Percentiles rank a stretch among this genome's conserved stretches.
Evolutionary conservation across 2,888 invertebrate genomes (phyloP).

Genomic region (Hirtodrosophila duncani): DNA sequence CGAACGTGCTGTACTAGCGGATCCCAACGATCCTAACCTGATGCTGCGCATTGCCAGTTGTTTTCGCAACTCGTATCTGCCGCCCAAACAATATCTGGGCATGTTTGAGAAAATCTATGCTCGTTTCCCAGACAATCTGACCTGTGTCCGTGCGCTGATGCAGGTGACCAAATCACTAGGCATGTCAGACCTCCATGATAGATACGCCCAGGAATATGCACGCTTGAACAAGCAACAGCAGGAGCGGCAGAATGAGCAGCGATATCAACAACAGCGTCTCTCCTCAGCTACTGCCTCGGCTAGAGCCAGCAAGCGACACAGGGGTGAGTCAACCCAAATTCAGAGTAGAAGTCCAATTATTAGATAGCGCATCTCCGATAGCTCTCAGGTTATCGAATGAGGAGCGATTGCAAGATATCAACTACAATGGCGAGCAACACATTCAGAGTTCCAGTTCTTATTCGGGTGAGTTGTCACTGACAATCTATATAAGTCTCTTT

Average conservation of each 20-base stretch:
- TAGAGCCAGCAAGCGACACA: constrained; percentile 53
- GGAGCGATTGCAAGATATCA: constrained; percentile 45
- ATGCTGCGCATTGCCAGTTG: constrained; percentile 91
- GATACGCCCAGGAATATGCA: constrained; percentile 90
- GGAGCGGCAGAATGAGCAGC: constrained; percentile 71
- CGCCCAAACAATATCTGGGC: constrained; percentile 79
- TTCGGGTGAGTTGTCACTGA: constrained; percentile 22
- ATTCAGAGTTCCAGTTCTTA: constrained; percentile 34
- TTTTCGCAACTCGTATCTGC: constrained; percentile 86
- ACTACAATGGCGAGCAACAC: constrained; percentile 52
- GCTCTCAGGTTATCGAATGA: constrained; percentile 57
- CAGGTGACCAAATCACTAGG: constrained; percentile 83
- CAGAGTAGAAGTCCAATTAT: not conserved
- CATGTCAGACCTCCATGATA: constrained; percentile 88
- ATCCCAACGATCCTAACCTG: constrained; percentile 90
- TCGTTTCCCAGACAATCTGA: constrained; percentile 95
- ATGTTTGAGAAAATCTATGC: constrained; percentile 82
- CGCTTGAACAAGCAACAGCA: constrained; percentile 80
- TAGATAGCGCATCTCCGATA: constrained; percentile 6
- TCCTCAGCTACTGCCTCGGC: constrained; percentile 65
- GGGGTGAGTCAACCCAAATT: constrained; percentile 31
- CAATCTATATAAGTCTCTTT: not conserved
- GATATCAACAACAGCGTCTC: constrained; percentile 68
- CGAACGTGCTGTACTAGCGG: constrained; percentile 86
- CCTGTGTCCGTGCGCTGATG: constrained; percentile 87